These are phyloP conservation scores for Eleutherodactylus coqui DNA, from an alignment of 2,797 vertebrate species.

Conservation along the genomic window DNA sequence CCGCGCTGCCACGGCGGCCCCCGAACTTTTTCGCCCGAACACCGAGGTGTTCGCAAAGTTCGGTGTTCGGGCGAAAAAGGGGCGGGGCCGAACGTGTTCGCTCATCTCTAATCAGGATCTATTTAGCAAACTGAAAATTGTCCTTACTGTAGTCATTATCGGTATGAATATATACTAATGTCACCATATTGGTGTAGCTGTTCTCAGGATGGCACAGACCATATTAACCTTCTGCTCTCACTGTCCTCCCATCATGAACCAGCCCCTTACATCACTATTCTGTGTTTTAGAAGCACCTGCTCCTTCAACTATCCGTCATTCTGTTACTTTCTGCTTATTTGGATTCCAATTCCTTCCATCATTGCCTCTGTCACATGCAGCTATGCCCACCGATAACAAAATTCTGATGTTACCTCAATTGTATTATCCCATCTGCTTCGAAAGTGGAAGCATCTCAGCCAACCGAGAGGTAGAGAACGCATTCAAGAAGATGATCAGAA, in stretches of 20 bases:
- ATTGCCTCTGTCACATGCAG: slow-evolving; percentile 30
- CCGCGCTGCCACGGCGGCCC: too few relatives aligned
- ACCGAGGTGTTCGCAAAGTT: too few relatives aligned
- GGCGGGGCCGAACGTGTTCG: too few relatives aligned
- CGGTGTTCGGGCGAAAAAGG: too few relatives aligned
- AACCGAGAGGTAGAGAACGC: not conserved
- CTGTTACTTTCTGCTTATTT: slow-evolving; percentile 23
- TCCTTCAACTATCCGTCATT: slow-evolving; percentile 27
- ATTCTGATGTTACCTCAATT: slow-evolving; percentile 16
- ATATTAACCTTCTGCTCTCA: slow-evolving; percentile 17
- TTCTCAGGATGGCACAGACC: not conserved
- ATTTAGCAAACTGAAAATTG: not conserved
- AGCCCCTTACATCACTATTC: slow-evolving; percentile 19
- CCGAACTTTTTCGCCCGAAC: too few relatives aligned
- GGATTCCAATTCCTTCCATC: slow-evolving; percentile 30
- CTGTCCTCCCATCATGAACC: slow-evolving; percentile 16
- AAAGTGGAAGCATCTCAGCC: not conserved
- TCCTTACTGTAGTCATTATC: not conserved
- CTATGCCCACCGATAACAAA: slow-evolving; percentile 18
- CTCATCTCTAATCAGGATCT: not conserved
- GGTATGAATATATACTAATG: not conserved
- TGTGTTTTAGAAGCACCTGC: slow-evolving; percentile 18
- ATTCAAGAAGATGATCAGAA: not conserved
- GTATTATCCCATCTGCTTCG: slow-evolving; percentile 18
- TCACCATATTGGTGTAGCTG: not conserved